Conservation (phyloP, 1,140 invertebrate genomes). For the Drosophila lini region DNA sequence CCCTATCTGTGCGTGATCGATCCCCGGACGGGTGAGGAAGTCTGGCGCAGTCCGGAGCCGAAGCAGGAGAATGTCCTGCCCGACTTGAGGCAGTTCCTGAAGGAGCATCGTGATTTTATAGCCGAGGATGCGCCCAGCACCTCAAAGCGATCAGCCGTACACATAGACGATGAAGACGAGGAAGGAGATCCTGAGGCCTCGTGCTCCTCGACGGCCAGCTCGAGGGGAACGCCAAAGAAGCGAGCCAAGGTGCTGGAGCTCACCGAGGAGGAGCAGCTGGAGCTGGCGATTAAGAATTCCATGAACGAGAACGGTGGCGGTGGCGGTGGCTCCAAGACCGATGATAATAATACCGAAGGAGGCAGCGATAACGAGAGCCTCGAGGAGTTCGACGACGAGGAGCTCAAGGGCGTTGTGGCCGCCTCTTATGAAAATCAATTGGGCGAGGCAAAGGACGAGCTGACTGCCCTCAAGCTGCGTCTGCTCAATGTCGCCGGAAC, state of each 20-base stretch:
- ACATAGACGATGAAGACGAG: slow-evolving; percentile 55
- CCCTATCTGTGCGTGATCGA: slow-evolving; percentile 91
- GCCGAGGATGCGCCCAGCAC: slow-evolving; percentile 64
- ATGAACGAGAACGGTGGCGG: slow-evolving; percentile 73
- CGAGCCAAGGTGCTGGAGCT: slow-evolving; percentile 69
- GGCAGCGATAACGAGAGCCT: slow-evolving; percentile 70
- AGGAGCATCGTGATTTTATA: slow-evolving; percentile 71
- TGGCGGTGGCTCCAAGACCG: slow-evolving; percentile 3
- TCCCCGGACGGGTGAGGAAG: slow-evolving; percentile 90
- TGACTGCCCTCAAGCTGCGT: slow-evolving; percentile 72
- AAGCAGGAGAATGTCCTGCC: slow-evolving; percentile 66
- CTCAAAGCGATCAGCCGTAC: slow-evolving; percentile 60
- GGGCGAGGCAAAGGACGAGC: slow-evolving; percentile 57
- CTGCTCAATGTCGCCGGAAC: slow-evolving; percentile 64
- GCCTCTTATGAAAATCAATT: slow-evolving; percentile 71
- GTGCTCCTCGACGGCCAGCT: slow-evolving; percentile 42
- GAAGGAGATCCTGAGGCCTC: slow-evolving; percentile 39
- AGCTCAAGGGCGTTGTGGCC: slow-evolving; percentile 51
- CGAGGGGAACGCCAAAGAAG: slow-evolving; percentile 59
- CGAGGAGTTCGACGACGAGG: slow-evolving; percentile 72
- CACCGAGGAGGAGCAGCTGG: slow-evolving; percentile 79
- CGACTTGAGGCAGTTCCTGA: slow-evolving; percentile 68
- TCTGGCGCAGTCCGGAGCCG: slow-evolving; percentile 73
- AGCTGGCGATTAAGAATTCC: slow-evolving; percentile 80
- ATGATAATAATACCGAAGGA: slow-evolving; percentile 6